Evolutionary conservation across 2,797 vertebrate species (phyloP), one percentile per base, ranked within the genome.

Genomic region (Typhlichthys eigenmanni): DNA sequence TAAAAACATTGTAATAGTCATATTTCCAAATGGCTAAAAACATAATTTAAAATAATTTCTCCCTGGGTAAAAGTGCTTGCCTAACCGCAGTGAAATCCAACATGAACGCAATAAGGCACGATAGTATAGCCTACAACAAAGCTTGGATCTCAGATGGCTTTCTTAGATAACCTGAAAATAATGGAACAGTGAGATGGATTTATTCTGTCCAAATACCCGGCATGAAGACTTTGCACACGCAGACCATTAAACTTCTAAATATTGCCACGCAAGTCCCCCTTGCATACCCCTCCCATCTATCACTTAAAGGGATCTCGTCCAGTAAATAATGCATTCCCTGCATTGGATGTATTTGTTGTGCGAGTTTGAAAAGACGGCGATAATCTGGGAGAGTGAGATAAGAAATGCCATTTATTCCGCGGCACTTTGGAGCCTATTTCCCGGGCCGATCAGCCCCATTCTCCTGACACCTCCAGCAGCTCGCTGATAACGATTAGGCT

Each of bases 401-500:
- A 99, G 97, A 91, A 96, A 95, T 94, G 93, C 92, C 95, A 97
- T 98, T 98, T 98, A 98, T 98, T 96, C 95, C 88, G 92, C 94
- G 91, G 93, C 94, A 96, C 95, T 96, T 96, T 95, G 95, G 94
- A 96, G 94, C 94, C 95, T 93, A 95, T 95, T 96, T 95, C 94
- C 95, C 93, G 92, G 93, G 92, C 94, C 94, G 95, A 94, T 95
- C 95, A 94, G 92, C 93, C 94, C 93, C 92, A 92, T 93, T 95
- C 95, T 89, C 88, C 90, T 85, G 94, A 95, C 95, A 95, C 95
- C 97, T 96, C 94, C 95, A 95, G 96, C 95, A 95, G 95, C 94
- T 88, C 90, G 92, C 94, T 96, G 97, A 98, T 98, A 98, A 98
- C 95, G 96, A 98, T 98, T 98, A 96, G 94, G 94, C 97, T 95